These are phyloP conservation scores for Oscheius onirici DNA, from an alignment of 2,888 invertebrate genomes.

Conservation along the genomic window DNA sequence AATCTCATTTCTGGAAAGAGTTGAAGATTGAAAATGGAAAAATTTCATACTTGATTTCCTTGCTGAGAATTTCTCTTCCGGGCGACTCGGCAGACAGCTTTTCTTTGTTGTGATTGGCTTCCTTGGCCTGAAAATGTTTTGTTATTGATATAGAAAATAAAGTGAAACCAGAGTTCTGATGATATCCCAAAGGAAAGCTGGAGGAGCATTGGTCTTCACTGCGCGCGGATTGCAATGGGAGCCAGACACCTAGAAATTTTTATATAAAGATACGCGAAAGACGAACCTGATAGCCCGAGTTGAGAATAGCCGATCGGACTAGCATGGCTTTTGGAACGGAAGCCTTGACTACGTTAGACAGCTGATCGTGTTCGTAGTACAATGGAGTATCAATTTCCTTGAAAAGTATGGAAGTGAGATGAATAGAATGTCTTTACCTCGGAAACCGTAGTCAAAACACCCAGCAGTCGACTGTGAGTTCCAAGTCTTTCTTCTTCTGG, in stretches of 20 bases:
- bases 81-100: conserved; percentile 40
- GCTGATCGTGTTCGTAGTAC: conserved; percentile 84
- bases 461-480: conserved; percentile 82
- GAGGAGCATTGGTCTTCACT: conserved; percentile 91
- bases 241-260: conserved; percentile 80
- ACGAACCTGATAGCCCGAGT: conserved; percentile 78
- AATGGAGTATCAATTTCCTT: conserved; percentile 85
- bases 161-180: conserved; percentile 79
- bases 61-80: conserved; percentile 41
- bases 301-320: conserved; percentile 85
- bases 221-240: conserved; percentile 89
- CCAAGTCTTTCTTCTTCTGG: conserved; percentile 75
- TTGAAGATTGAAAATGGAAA: neutral
- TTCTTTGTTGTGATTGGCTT: conserved; percentile 43
- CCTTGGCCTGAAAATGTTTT: conserved; percentile 45
- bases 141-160: neutral
- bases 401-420: neutral
- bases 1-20: conserved; percentile 45
- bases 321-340: conserved; percentile 67
- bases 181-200: conserved; percentile 88
- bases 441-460: conserved; percentile 82
- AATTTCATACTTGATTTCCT: conserved; percentile 15
- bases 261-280: conserved; percentile 73
- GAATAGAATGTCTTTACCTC: conserved; percentile 69
- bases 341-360: conserved; percentile 78